phyloP scores from a whole-genome alignment of 1,140 invertebrate species.

The Idris sp. region DNA sequence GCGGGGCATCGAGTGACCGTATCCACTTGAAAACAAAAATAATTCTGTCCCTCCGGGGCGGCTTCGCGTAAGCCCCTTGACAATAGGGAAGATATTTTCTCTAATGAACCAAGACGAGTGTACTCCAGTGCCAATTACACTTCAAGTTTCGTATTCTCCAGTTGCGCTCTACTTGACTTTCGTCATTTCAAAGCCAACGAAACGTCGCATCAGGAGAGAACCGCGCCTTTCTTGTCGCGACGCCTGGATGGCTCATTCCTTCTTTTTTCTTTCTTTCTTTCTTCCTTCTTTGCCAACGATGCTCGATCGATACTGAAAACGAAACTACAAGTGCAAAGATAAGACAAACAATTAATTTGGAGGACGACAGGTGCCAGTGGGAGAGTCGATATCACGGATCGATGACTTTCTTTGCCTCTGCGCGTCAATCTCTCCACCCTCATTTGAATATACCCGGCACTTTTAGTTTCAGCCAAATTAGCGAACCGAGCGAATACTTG shows the following conservation, averaged over 20 bases:
- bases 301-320: conserved; percentile 53
- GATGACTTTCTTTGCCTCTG: conserved; percentile 29
- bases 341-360: conserved; percentile 76
- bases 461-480: conserved; percentile 48
- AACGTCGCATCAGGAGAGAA: conserved; percentile 61
- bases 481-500: conserved; percentile 23
- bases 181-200: conserved; percentile 73
- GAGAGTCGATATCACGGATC: conserved; percentile 54
- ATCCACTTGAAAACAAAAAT: conserved; percentile 77
- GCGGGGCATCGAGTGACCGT: conserved; percentile 74
- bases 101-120: conserved; percentile 79
- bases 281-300: conserved; percentile 16
- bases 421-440: conserved; percentile 37
- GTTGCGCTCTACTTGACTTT: conserved; percentile 74
- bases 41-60: conserved; percentile 71
- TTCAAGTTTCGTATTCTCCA: conserved; percentile 72
- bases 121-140: conserved; percentile 78
- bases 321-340: conserved; percentile 68
- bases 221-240: conserved; percentile 20
- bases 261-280: conserved; percentile 15
- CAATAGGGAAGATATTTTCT: conserved; percentile 78
- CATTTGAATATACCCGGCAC: conserved; percentile 36
- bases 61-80: conserved; percentile 71
- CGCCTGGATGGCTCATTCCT: conserved; percentile 29
- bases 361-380: conserved; percentile 62